Base-by-base conservation (phyloP, 1,140 invertebrate species). In the Drosophila leontia region DNA sequence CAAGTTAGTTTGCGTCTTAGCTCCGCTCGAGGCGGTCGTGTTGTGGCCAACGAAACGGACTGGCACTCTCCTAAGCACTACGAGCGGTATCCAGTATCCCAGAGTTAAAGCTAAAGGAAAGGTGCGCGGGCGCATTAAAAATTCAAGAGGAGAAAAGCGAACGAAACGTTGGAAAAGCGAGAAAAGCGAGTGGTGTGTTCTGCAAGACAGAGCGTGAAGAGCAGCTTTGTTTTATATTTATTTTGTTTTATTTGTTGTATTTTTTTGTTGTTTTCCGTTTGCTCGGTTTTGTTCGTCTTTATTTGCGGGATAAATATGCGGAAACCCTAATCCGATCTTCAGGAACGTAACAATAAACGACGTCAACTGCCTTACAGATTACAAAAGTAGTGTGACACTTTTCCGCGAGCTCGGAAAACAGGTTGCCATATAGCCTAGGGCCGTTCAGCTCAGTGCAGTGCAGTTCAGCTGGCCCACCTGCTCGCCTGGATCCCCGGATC, bases 171-270 rank as follows among this genome's bases (percentile, higher is more conserved):
- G 51, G 17, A 42, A 35, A 75, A 78, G 62, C 44, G 37, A 37
- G 59, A 51, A 78, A 82, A 80, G 64, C 60, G 62, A 80, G 68
- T 68, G 61, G 48, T 75, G 81, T 88, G 85, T 88, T 88, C 85
- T 88, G 85, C 85, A 90, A 88, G 85, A 85, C 85, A 82, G 39
- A 88, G 85, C 85, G 85, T 88, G 85, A 88, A 88, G 85, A 85
- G 78, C 78, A 87, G 64, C 62, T 47, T 75, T 79, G 61, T 76
- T 76, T 64, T 44, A 51, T 64, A 76, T 50, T 17, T 78, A 39
- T 78, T 67, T 69, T 67, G 45, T 59, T 63, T 68, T 76, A 72
- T 58, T 70, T 80, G 34, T 55, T 55, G 29, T 34, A 51, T 34
- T 53, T 51, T 51, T 35, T 82, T 77, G 26, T 71, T 82, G 63